phyloP scores from a whole-genome alignment of 2,888 invertebrate species.

The Smittia sp. region DNA sequence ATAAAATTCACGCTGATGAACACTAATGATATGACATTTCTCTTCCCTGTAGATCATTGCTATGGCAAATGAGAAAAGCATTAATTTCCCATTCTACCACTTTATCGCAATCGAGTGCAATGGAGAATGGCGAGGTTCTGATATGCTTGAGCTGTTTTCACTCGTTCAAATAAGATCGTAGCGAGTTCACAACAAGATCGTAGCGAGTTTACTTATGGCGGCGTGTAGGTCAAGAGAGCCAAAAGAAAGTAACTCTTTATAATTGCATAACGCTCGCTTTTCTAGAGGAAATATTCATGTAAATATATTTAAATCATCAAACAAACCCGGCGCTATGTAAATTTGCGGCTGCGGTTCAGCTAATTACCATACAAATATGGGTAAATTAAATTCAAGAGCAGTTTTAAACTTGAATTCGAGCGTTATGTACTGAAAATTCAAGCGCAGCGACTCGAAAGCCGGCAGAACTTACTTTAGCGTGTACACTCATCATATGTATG shows the following conservation, averaged over 20 bases:
- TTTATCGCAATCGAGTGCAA: slow-evolving; percentile 40
- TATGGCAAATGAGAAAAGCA: slow-evolving; percentile 36
- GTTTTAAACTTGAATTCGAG: slow-evolving; percentile 25
- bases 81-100: slow-evolving; percentile 39
- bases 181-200: too few species aligned
- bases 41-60: slow-evolving; percentile 24
- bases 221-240: not conserved
- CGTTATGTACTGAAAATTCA: not conserved
- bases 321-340: slow-evolving; percentile 24
- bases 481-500: too few species aligned
- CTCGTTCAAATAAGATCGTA: not conserved
- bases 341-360: slow-evolving; percentile 13
- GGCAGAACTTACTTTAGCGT: not conserved
- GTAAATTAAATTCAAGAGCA: slow-evolving; percentile 33
- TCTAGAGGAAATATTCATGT: slow-evolving; percentile 1
- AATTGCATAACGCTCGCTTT: not conserved
- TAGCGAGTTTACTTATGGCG: not conserved
- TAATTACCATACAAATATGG: slow-evolving; percentile 37
- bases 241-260: not conserved
- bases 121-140: slow-evolving; percentile 22
- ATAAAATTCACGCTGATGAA: slow-evolving; percentile 42
- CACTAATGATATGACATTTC: slow-evolving; percentile 42
- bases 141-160: slow-evolving; percentile 30
- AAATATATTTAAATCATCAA: slow-evolving; percentile 22
- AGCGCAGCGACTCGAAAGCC: not conserved